Conservation (phyloP, 2,888 invertebrate genomes). For the Rutpela maculata region DNA sequence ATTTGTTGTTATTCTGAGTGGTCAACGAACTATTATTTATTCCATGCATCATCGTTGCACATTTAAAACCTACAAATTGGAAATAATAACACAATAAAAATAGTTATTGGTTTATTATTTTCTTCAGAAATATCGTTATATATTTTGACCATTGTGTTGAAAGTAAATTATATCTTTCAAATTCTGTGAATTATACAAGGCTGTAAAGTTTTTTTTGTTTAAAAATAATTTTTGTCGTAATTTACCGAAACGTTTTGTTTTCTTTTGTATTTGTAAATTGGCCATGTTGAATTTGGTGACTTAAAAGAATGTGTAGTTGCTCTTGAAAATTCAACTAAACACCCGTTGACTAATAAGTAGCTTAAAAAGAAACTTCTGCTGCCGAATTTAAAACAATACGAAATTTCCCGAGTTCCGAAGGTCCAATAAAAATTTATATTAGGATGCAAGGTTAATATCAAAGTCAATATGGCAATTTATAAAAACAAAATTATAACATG, state of each 20-base stretch:
- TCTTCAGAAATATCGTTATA: conserved; percentile 39
- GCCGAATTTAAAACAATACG: no score
- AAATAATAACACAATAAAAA: conserved; percentile 16
- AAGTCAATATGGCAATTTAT: background rate
- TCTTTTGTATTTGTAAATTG: conserved; percentile 18
- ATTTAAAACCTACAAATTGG: conserved; percentile 11
- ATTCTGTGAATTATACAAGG: conserved; percentile 50
- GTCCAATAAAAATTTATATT: no score
- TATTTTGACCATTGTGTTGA: conserved; percentile 44
- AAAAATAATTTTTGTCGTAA: conserved; percentile 29
- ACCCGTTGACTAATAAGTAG: background rate
- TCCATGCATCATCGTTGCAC: conserved; percentile 3
- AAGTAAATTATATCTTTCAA: conserved; percentile 41
- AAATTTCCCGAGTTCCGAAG: no score
- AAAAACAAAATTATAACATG: conserved; percentile 12
- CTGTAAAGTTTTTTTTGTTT: conserved; percentile 43
- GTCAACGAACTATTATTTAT: background rate
- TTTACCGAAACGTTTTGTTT: conserved; percentile 11
- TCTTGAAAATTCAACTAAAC: background rate
- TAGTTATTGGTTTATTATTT: conserved; percentile 5
- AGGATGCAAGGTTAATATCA: background rate
- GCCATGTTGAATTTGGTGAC: background rate
- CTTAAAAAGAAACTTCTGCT: no score
- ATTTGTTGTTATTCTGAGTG: conserved; percentile 8
- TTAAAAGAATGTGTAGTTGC: background rate